Percentiles rank a stretch among this genome's conserved stretches.
These are phyloP conservation scores for Tyrannus savana DNA, from an alignment of 2,113 vertebrate species.

Conservation along the genomic window DNA sequence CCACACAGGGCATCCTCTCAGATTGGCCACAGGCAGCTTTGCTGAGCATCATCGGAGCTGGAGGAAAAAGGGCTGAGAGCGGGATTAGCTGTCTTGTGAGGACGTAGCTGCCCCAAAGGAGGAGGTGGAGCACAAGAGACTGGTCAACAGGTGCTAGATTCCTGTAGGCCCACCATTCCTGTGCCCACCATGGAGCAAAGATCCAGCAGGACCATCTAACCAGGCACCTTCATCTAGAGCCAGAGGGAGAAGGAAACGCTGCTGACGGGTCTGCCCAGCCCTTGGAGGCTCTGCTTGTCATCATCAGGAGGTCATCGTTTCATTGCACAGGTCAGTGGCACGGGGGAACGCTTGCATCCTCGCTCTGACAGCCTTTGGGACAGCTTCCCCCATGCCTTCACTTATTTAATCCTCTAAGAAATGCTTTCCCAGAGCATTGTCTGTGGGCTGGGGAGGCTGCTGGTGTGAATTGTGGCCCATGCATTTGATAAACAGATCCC, in stretches of 20 bases:
- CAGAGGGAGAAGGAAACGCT: background rate
- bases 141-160: fast-evolving
- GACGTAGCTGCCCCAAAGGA: background rate
- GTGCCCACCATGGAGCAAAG: constrained; percentile 25
- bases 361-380: fast-evolving
- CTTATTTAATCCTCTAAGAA: background rate
- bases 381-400: background rate
- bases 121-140: background rate
- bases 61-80: background rate
- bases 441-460: background rate
- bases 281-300: background rate
- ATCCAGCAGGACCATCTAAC: background rate
- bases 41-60: background rate
- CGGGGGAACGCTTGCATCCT: background rate
- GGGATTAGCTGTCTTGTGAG: background rate
- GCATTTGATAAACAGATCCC: background rate
- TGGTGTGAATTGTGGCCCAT: fast-evolving
- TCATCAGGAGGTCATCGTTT: fast-evolving
- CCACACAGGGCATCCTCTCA: fast-evolving
- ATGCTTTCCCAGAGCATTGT: background rate
- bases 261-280: background rate
- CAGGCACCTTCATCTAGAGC: fast-evolving
- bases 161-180: background rate
- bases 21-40: background rate
- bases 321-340: background rate